Base-by-base conservation (phyloP, 2,797 vertebrate genomes). In the Phataginus tetradactyla region DNA sequence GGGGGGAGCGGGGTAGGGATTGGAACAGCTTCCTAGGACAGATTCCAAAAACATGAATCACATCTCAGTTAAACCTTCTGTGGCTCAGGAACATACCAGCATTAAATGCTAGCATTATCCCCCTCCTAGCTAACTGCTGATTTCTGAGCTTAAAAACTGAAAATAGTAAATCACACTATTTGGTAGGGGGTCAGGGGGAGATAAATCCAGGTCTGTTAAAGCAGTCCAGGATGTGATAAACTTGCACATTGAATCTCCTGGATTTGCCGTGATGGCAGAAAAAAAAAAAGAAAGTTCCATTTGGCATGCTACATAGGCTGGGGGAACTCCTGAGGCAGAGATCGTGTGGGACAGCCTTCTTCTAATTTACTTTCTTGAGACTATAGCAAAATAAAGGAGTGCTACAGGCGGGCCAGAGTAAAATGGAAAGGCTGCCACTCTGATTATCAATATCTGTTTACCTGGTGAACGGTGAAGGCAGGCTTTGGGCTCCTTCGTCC, bases 401-500 rank as follows among this genome's bases (percentile, higher is more conserved):
- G 83, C 96, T 89, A 51, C 77, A 95, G 86, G 69, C 91, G 11
- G 95, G 96, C 93, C 95, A 96, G 85, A 25, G 84, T 80, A 93
- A 84, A 68, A 89, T 4, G 80, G 66, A 97, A 97, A 86, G 39
- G 92, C 79, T 80, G 96, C 96, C 97, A 97, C 34, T 74, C 61
- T 83, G 86, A 83, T 94, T n/a, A 63, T 64, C 96, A 87, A 96
- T 97, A 94, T 98, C 86, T 94, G 83, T 98, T 99, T 99, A 99
- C 98, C 98, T 99, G 97, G 92, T 97, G 97, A 96, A 95, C 37
- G 97, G 94, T n/a, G 86, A 98, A 97, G 91, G 86, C 85, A 93
- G 93, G 85, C 59, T 97, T 96, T 4, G 42, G 42, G 96, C 61
- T 97, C 92, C 89, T 95, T 55, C 90, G 95, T 98, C 92, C 97